These are phyloP conservation scores for Pedetes capensis DNA, from an alignment of 2,113 vertebrate genomes.

Conservation along the genomic window DNA sequence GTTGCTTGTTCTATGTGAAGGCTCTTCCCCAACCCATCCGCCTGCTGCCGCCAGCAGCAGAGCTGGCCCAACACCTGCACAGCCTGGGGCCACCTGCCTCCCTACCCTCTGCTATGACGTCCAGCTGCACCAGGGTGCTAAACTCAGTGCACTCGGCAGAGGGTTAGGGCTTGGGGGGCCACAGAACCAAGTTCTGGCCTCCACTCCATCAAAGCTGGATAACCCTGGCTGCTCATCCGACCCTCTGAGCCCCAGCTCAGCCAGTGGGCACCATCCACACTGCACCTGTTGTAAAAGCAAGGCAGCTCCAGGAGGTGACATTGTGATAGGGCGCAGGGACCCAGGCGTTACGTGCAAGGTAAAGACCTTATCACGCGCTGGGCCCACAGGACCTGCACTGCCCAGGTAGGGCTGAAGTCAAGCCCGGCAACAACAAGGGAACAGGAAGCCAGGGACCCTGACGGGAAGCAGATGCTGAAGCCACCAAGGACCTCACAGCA, in stretches of 20 bases:
- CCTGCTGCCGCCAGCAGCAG: too few relatives aligned
- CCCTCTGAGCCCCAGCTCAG: not conserved
- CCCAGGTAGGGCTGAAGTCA: not conserved
- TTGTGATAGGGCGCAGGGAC: too few relatives aligned
- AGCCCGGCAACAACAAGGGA: too few relatives aligned
- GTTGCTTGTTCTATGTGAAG: not conserved
- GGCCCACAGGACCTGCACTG: accelerated
- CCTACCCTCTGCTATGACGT: too few relatives aligned
- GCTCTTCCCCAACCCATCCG: not conserved
- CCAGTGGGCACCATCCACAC: accelerated
- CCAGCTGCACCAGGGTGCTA: too few relatives aligned
- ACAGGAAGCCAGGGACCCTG: not conserved
- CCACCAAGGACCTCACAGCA: not conserved
- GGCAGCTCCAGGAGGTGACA: accelerated
- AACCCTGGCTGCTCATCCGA: accelerated
- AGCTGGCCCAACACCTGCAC: not conserved
- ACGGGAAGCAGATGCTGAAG: accelerated
- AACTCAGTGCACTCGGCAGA: too few relatives aligned
- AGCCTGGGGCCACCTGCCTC: too few relatives aligned
- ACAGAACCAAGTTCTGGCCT: not conserved
- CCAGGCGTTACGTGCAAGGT: too few relatives aligned
- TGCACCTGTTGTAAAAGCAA: accelerated
- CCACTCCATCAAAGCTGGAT: not conserved
- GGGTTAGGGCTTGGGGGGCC: not conserved
- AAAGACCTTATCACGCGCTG: accelerated